phyloP scores from a whole-genome alignment of 2,113 vertebrate species.

The Antechinus stuartii region DNA sequence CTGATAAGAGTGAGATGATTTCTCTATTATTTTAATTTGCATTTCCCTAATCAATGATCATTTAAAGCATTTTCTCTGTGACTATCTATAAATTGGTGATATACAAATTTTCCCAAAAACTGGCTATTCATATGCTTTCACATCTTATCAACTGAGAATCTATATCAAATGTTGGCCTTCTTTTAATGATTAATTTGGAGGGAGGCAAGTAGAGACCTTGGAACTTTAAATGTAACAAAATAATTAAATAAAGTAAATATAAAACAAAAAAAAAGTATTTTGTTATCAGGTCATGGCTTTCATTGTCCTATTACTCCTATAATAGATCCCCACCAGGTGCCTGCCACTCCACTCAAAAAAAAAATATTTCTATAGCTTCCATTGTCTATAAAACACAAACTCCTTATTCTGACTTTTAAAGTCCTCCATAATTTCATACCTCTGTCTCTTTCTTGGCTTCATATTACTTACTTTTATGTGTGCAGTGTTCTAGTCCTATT shows the following conservation, averaged over 20 bases:
- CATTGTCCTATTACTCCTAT: not conserved
- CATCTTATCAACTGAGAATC: not conserved
- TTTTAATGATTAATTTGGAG: not conserved
- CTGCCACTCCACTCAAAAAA: not conserved
- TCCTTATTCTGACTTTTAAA: not conserved
- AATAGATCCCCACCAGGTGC: not conserved
- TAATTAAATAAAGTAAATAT: not conserved
- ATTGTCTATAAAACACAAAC: not conserved
- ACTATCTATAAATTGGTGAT: no score
- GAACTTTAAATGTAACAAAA: not conserved
- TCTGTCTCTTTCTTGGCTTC: not conserved
- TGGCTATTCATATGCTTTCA: no score
- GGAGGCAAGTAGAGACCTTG: not conserved
- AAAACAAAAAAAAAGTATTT: not conserved
- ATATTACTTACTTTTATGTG: not conserved
- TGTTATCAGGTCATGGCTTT: not conserved
- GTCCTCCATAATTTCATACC: not conserved
- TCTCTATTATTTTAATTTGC: no score
- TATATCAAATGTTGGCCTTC: not conserved
- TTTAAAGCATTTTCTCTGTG: no score
- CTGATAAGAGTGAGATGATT: no score
- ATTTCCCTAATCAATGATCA: no score
- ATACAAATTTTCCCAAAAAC: no score
- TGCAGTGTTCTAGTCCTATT: not conserved
- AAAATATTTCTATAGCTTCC: not conserved